These are phyloP conservation scores for Solenodon paradoxus DNA, from an alignment of 2,113 vertebrate genomes.

Conservation along the genomic window DNA sequence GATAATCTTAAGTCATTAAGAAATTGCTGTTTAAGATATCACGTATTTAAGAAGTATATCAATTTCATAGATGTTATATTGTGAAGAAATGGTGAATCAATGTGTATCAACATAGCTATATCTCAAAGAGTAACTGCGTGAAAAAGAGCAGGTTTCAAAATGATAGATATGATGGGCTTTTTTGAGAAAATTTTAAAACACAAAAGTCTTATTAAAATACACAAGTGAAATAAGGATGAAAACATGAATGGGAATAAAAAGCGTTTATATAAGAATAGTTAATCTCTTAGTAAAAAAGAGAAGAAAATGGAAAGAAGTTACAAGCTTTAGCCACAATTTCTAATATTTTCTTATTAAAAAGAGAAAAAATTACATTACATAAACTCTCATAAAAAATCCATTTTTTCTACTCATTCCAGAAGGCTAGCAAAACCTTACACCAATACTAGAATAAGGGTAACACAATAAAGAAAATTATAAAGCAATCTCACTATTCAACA, in stretches of 20 bases:
- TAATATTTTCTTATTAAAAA: neutral
- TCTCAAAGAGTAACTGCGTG: neutral
- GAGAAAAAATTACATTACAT: neutral
- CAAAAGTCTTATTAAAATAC: neutral
- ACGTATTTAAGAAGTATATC: neutral
- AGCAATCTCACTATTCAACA: neutral
- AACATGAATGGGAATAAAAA: neutral
- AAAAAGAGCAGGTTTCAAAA: neutral
- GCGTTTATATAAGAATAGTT: neutral
- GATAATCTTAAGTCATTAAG: neutral
- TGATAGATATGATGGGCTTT: neutral
- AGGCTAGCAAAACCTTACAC: neutral
- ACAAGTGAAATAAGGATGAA: neutral
- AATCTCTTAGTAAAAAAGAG: neutral
- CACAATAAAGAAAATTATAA: neutral
- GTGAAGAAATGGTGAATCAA: neutral
- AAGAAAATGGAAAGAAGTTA: neutral
- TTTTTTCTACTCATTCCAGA: neutral
- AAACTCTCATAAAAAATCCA: neutral
- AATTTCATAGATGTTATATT: neutral
- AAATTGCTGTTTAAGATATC: neutral
- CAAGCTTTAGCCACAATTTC: neutral
- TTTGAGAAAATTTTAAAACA: neutral
- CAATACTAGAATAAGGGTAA: neutral
- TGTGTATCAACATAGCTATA: neutral